Percentiles rank a stretch among this genome's conserved stretches.
phyloP scores from a whole-genome alignment of 2,888 invertebrate genomes.

The Eristalinus aeneus region DNA sequence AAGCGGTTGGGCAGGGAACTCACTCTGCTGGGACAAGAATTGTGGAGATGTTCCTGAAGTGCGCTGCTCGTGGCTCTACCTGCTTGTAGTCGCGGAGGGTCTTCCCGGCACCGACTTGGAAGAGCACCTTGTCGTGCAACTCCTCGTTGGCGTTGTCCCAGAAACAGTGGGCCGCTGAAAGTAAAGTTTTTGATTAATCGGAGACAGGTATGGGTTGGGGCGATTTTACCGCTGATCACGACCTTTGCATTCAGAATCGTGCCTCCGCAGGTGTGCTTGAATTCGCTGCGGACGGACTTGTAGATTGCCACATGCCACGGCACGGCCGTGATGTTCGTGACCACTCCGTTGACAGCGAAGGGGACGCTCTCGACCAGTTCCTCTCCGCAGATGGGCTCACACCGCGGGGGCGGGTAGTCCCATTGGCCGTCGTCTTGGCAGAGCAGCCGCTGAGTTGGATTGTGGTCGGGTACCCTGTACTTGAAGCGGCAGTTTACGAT shows the following conservation, averaged over 20 bases:
- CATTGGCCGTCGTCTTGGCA: constrained; percentile 74
- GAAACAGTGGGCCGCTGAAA: constrained; percentile 72
- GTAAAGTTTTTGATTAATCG: neutral
- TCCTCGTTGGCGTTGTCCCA: constrained; percentile 62
- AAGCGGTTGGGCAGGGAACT: neutral
- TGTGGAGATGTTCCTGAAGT: constrained; percentile 17
- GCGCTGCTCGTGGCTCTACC: neutral
- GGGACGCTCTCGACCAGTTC: constrained; percentile 1
- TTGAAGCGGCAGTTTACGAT: constrained; percentile 58
- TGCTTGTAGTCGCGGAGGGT: constrained; percentile 45
- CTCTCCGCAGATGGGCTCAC: constrained; percentile 75
- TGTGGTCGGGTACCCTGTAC: constrained; percentile 21
- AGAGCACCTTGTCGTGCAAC: constrained; percentile 32
- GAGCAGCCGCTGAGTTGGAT: neutral
- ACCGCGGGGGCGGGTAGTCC: constrained; percentile 72
- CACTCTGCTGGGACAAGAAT: constrained; percentile 8
- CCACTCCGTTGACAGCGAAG: constrained; percentile 54
- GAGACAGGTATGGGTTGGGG: neutral
- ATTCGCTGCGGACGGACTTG: neutral
- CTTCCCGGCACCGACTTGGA: constrained; percentile 70
- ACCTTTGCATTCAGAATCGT: constrained; percentile 70
- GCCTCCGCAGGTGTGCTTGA: constrained; percentile 70
- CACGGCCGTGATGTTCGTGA: constrained; percentile 50
- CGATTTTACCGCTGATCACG: constrained; percentile 69
- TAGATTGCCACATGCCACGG: constrained; percentile 73